phyloP scores from a whole-genome alignment of 2,888 invertebrate genomes.

The Thymelicus lineola region DNA sequence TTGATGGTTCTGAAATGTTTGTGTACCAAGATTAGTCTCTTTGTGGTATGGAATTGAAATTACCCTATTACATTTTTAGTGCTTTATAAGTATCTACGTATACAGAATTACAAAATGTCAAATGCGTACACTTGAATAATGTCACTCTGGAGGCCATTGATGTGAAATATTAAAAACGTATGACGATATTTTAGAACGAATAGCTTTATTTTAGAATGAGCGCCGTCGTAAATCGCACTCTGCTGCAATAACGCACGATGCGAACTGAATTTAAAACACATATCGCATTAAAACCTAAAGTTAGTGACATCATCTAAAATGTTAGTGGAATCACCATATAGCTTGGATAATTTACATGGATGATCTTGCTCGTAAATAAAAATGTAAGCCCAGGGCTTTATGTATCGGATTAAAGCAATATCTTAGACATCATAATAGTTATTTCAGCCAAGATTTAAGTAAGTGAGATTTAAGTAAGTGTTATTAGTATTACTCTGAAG shows the following conservation, averaged over 20 bases:
- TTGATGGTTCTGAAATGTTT: too few relatives aligned
- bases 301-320: constrained; percentile 28
- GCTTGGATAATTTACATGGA: background rate
- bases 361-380: background rate
- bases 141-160: constrained; percentile 75
- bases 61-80: constrained; percentile 3
- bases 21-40: background rate
- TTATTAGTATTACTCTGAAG: too few relatives aligned
- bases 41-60: constrained; percentile 2
- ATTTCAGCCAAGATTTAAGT: too few relatives aligned
- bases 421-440: too few relatives aligned
- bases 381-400: background rate
- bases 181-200: constrained; percentile 83
- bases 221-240: constrained; percentile 73
- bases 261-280: constrained; percentile 73
- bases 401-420: background rate
- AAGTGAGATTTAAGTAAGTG: too few relatives aligned
- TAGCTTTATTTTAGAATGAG: constrained; percentile 82
- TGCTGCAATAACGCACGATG: constrained; percentile 78
- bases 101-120: constrained; percentile 8
- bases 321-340: background rate
- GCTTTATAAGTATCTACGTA: background rate
- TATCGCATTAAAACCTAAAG: constrained; percentile 55
- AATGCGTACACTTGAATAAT: constrained; percentile 48
- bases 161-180: constrained; percentile 82